Evolutionary conservation across 2,113 vertebrate genomes (phyloP).

Genomic region (Amphiprion percula): DNA sequence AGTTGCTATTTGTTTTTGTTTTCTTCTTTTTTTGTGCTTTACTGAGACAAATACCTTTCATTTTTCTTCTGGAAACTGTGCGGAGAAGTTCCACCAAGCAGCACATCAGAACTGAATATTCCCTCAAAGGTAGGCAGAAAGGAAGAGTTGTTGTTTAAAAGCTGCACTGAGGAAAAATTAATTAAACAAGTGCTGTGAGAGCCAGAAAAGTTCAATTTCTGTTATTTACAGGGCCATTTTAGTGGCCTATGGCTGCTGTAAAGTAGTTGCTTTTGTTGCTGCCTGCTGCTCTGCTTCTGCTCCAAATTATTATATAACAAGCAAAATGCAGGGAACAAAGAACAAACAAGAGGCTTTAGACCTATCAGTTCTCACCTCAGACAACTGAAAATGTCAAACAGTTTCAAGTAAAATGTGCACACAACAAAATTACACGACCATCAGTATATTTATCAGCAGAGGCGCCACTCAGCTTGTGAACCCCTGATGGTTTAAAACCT

Average conservation of each 20-base stretch:
- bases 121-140: neutral
- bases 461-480: too few relatives aligned
- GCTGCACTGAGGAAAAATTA: neutral
- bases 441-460: too few relatives aligned
- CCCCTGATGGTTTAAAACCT: too few relatives aligned
- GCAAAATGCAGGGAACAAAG: too few relatives aligned
- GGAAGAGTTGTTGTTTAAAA: neutral
- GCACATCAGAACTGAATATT: conserved; percentile 12
- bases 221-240: neutral
- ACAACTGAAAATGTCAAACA: too few relatives aligned
- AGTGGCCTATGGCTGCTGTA: neutral
- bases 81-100: neutral
- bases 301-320: too few relatives aligned
- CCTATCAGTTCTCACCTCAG: too few relatives aligned
- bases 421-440: too few relatives aligned
- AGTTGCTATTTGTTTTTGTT: conserved; percentile 16
- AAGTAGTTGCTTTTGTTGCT: neutral
- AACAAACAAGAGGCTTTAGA: too few relatives aligned
- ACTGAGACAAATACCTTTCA: conserved; percentile 5
- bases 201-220: neutral
- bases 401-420: too few relatives aligned
- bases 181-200: neutral
- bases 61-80: neutral
- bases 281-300: too few relatives aligned
- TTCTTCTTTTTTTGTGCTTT: neutral